Evolutionary conservation across 2,113 vertebrate species (phyloP).

Genomic region (Scortum barcoo): DNA sequence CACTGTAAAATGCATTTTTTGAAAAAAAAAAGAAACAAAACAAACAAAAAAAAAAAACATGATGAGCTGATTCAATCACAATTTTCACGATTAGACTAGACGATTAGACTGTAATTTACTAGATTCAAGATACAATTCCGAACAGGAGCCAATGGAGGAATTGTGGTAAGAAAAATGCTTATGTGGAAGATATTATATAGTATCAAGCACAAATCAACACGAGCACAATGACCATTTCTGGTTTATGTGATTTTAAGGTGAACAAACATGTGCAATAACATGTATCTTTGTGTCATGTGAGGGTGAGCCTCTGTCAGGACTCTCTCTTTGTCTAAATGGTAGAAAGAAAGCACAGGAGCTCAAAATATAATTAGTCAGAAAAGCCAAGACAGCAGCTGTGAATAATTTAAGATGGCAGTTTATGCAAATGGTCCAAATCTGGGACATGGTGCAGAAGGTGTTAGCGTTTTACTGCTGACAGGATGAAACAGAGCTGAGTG

Average conservation of each 20-base stretch:
- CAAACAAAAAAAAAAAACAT: background rate
- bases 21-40: too few relatives aligned
- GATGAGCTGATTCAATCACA: background rate
- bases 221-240: background rate
- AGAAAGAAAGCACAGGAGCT: slow-evolving; percentile 59
- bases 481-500: slow-evolving; percentile 64
- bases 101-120: background rate
- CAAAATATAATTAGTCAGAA: slow-evolving; percentile 82
- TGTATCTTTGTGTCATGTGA: background rate
- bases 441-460: slow-evolving; percentile 78
- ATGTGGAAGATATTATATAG: background rate
- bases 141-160: background rate
- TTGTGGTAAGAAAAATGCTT: background rate
- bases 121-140: background rate
- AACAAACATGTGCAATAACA: background rate
- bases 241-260: background rate
- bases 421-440: slow-evolving; percentile 82
- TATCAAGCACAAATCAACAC: background rate
- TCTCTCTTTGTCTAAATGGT: slow-evolving; percentile 48
- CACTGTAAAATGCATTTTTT: too few relatives aligned
- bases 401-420: slow-evolving; percentile 82
- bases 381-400: slow-evolving; percentile 79
- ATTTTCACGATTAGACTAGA: background rate
- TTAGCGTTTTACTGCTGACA: slow-evolving; percentile 75
- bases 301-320: slow-evolving; percentile 8